Evolutionary conservation across 2,797 vertebrate genomes (phyloP), one percentile per base, ranked within the genome.

Genomic region (Lacerta agilis): DNA sequence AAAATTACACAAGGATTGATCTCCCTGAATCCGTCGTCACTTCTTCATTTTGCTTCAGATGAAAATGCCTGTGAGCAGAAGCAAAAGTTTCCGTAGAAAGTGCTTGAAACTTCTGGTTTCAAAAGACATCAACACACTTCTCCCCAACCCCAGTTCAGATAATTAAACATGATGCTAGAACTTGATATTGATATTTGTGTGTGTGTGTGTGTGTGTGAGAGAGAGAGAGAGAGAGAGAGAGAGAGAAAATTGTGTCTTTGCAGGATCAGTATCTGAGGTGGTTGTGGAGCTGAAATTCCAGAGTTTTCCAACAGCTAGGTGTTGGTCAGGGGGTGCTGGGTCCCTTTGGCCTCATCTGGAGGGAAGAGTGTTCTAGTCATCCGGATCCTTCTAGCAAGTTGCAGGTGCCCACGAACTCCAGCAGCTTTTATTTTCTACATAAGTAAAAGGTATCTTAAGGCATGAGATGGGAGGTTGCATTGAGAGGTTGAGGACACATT

Each of bases 1-100:
- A n/a, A 88, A 88, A 84, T 88, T 84, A 79, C 66, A 71, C 49
- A 79, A 23, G 45, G 79, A 79, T 79, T 61, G 64, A 84, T 84
- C 66, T 86, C 77, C 72, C 64, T 38, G 66, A 78, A 79, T 84
- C 66, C 23, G 25, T 69, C 73, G 41, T 84, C 82, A 84, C 13
- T 15, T 79, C 67, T 78, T 72, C 49, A 72, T 84, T 84, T 79
- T 73, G 76, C 67, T 71, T 6, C 41, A 29, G 69, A 75, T 82
- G 69, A 76, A 66, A 75, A 88, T 83, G 66, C 67, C 49, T 84
- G 36, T 64, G 45, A 88, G 81, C 41, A 83, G 36, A 83, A 83
- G n/a, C 45, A 79, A 49, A 55, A 43, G 8, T 66, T 33, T 49
- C n/a, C 20, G 72, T 33, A 7, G 23, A 73, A 73, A 27, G 66